These are phyloP conservation scores for Trissolcus basalis DNA, from an alignment of 1,140 invertebrate genomes.

Conservation along the genomic window DNA sequence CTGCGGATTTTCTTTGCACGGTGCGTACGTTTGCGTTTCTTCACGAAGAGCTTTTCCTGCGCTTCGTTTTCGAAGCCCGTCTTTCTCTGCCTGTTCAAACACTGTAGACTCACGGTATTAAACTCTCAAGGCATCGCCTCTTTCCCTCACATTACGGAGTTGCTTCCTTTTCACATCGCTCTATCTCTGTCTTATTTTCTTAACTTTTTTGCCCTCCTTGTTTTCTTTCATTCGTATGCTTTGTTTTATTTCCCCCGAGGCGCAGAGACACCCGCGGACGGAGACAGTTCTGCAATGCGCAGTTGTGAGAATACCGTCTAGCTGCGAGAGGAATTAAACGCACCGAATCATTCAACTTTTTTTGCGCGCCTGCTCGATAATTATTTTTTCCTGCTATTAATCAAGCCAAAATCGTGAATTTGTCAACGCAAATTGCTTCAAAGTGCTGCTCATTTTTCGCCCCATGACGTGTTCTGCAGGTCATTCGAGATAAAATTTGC, in stretches of 20 bases:
- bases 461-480: background rate
- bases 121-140: constrained; percentile 40
- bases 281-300: constrained; percentile 47
- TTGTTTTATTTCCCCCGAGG: constrained; percentile 61
- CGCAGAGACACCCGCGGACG: constrained; percentile 47
- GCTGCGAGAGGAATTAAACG: constrained; percentile 41
- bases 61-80: constrained; percentile 50
- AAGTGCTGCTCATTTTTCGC: too few species aligned
- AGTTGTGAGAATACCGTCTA: constrained; percentile 35
- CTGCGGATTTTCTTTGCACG: constrained; percentile 45
- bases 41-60: constrained; percentile 31
- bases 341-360: constrained; percentile 21
- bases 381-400: constrained; percentile 56
- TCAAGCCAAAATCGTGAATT: constrained; percentile 12
- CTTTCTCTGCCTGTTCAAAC: constrained; percentile 57
- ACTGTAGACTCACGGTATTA: constrained; percentile 56
- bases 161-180: constrained; percentile 9
- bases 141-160: constrained; percentile 13
- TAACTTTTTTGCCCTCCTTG: constrained; percentile 40
- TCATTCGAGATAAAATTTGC: background rate
- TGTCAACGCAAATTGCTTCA: too few species aligned
- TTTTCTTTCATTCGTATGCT: constrained; percentile 58
- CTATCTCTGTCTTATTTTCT: constrained; percentile 27
- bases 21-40: constrained; percentile 17
- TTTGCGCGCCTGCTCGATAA: constrained; percentile 11